These are phyloP conservation scores for Crypturellus undulatus DNA, from an alignment of 2,113 vertebrate genomes.

Conservation along the genomic window DNA sequence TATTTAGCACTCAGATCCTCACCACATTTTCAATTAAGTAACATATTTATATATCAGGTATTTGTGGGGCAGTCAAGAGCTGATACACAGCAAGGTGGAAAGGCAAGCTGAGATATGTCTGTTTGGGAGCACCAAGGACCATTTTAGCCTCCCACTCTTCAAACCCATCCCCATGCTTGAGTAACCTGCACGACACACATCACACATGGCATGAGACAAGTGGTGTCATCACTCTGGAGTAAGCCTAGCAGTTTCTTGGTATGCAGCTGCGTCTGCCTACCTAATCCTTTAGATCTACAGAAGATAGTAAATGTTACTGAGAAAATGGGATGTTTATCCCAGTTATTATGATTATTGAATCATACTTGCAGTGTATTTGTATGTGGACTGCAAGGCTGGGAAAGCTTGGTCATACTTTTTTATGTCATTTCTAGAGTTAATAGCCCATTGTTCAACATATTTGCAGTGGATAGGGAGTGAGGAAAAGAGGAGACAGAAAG, in stretches of 20 bases:
- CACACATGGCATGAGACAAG: neutral
- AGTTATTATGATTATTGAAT: neutral
- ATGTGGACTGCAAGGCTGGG: neutral
- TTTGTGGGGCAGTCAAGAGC: neutral
- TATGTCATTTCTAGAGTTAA: neutral
- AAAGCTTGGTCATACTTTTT: neutral
- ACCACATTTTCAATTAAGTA: neutral
- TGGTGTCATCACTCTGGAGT: neutral
- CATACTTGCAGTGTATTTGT: neutral
- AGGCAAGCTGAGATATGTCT: neutral
- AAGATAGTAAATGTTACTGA: neutral
- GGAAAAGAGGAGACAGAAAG: neutral
- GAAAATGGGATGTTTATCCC: neutral
- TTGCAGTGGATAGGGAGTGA: neutral
- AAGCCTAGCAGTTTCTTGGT: neutral
- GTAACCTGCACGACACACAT: neutral
- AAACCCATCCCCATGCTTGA: neutral
- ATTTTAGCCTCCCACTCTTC: neutral
- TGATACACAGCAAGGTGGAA: neutral
- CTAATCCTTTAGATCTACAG: neutral
- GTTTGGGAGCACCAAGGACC: accelerated
- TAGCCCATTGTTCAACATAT: neutral
- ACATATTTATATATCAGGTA: neutral
- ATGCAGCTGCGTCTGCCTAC: neutral
- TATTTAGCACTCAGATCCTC: neutral